phyloP scores from a whole-genome alignment of 2,113 vertebrate genomes.

The Rhombomys opimus region DNA sequence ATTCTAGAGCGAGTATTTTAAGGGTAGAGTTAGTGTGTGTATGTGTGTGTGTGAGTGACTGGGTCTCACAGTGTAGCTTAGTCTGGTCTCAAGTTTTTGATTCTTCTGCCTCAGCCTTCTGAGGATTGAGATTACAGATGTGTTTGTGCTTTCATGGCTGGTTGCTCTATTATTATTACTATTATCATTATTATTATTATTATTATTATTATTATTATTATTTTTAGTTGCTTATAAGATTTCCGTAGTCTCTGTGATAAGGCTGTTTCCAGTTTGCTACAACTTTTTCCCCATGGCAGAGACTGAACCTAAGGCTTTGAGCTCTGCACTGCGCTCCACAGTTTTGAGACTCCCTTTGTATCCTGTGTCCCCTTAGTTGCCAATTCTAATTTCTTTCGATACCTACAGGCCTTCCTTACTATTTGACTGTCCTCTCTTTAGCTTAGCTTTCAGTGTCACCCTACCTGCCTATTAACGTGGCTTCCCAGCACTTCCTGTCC shows the following conservation, averaged over 20 bases:
- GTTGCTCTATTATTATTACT: background rate
- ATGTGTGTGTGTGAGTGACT: background rate
- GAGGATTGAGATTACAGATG: background rate
- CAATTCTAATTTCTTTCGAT: background rate
- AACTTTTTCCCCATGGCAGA: background rate
- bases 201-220: no score
- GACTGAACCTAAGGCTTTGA: background rate
- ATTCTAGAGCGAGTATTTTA: background rate
- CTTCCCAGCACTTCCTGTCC: background rate
- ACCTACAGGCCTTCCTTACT: background rate
- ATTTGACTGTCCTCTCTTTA: background rate
- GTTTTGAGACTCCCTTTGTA: slow-evolving; percentile 6
- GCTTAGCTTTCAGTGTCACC: background rate
- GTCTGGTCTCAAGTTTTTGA: background rate
- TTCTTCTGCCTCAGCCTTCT: background rate
- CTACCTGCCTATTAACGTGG: background rate
- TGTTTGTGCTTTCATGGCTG: background rate
- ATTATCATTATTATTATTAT: no score
- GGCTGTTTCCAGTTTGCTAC: background rate
- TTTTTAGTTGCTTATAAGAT: background rate
- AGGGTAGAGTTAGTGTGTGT: background rate
- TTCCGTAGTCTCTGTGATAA: slow-evolving; percentile 14
- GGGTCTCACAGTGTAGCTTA: background rate
- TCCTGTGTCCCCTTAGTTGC: background rate
- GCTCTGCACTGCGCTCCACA: background rate